These are phyloP conservation scores for Chrysogorgia sp. DNA, from an alignment of 92 coral and sea anemone species.

Conservation along the genomic window DNA sequence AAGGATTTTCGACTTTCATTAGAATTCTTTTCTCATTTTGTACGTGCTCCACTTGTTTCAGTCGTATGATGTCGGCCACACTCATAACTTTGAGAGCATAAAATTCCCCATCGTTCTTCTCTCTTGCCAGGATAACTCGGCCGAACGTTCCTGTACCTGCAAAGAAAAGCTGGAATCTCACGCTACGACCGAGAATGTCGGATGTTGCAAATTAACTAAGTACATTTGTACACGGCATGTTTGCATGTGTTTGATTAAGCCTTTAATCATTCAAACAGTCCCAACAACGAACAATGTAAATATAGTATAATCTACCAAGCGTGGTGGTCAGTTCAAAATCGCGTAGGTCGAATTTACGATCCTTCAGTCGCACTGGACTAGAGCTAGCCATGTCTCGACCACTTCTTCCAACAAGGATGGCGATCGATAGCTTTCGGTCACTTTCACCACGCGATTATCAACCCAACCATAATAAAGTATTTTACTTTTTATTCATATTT, in stretches of 20 bases:
- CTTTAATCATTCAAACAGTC: slow-evolving; percentile 35
- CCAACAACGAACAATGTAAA: slow-evolving; percentile 39
- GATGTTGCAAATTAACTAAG: slow-evolving; percentile 38
- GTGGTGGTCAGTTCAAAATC: slow-evolving; percentile 94
- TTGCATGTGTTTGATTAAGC: slow-evolving; percentile 21
- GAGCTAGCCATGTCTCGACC: slow-evolving; percentile 65
- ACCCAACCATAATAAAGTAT: not conserved
- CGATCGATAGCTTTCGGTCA: not conserved
- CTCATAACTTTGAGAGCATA: slow-evolving; percentile 96
- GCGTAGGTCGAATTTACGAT: slow-evolving; percentile 74
- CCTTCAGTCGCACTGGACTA: slow-evolving; percentile 71
- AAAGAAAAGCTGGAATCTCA: slow-evolving; percentile 14
- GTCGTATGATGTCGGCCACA: slow-evolving; percentile 93
- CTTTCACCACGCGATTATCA: not conserved
- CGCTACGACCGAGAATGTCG: not conserved
- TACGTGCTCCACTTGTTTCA: slow-evolving; percentile 98
- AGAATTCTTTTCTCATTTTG: slow-evolving; percentile 95
- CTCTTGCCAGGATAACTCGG: slow-evolving; percentile 82
- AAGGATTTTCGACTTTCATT: slow-evolving; percentile 90
- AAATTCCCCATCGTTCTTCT: slow-evolving; percentile 77
- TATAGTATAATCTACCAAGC: slow-evolving; percentile 70
- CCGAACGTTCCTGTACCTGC: slow-evolving; percentile 99
- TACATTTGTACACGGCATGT: not conserved
- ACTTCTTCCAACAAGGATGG: slow-evolving; percentile 26
- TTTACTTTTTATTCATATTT: not conserved